Conservation (phyloP, 1,140 invertebrate genomes). For the Lepidurus arcticus region DNA sequence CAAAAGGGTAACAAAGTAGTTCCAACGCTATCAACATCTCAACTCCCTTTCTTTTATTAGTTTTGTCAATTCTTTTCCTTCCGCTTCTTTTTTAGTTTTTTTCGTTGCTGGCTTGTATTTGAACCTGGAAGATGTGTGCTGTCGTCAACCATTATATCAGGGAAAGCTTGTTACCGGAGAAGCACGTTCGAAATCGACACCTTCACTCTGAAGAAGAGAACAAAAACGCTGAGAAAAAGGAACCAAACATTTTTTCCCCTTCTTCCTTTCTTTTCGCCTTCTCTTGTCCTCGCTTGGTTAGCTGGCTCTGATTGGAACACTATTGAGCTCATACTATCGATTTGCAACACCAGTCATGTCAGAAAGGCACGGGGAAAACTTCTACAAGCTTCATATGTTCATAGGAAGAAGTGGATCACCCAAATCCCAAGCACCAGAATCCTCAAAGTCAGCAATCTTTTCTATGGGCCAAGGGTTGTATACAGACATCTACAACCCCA, state of each 20-base stretch:
- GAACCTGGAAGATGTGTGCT: not conserved
- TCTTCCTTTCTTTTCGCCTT: not conserved
- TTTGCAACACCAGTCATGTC: not conserved
- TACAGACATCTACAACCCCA: not conserved
- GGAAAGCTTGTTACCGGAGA: slow-evolving; percentile 8
- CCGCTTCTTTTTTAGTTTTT: not conserved
- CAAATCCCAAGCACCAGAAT: not conserved
- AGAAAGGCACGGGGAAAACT: not conserved
- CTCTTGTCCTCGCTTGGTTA: not conserved
- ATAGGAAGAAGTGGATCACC: not conserved
- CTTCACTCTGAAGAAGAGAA: not conserved
- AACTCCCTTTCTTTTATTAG: too few species aligned
- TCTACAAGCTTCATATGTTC: not conserved
- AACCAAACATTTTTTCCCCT: not conserved
- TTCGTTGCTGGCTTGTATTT: not conserved
- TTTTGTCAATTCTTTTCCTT: not conserved
- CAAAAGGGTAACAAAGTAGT: too few species aligned
- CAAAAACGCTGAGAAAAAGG: too few species aligned
- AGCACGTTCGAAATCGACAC: slow-evolving; percentile 9
- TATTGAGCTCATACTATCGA: slow-evolving; percentile 9
- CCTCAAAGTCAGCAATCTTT: not conserved
- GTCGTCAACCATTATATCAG: not conserved
- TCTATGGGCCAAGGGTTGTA: not conserved
- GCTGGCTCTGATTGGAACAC: not conserved
- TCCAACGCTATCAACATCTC: too few species aligned